These are phyloP conservation scores for Kradibia gibbosae DNA, from an alignment of 1,140 invertebrate species.

Conservation along the genomic window DNA sequence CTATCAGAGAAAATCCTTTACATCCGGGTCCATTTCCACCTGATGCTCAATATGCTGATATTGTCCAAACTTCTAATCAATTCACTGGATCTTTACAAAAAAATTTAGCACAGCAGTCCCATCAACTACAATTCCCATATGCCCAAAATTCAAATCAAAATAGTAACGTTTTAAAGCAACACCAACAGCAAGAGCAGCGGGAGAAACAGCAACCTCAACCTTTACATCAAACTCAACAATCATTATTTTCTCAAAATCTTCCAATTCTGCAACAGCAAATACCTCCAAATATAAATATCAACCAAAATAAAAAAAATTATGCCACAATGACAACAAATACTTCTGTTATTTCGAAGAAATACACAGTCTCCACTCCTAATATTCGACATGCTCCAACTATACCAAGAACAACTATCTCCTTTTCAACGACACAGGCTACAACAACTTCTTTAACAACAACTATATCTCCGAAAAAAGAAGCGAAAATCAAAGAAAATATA, in stretches of 20 bases:
- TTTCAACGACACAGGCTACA: conserved; percentile 54
- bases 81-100: conserved; percentile 60
- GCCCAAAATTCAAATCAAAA: conserved; percentile 64
- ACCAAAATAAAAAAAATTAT: conserved; percentile 64
- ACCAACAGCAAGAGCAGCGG: conserved; percentile 66
- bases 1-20: conserved; percentile 69
- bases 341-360: conserved; percentile 40
- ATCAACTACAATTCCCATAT: conserved; percentile 50
- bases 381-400: conserved; percentile 41
- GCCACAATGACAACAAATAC: conserved; percentile 63
- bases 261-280: conserved; percentile 65
- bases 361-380: conserved; percentile 51
- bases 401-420: conserved; percentile 47
- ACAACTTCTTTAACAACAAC: conserved; percentile 57
- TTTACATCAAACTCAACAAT: conserved; percentile 60
- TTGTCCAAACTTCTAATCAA: conserved; percentile 49
- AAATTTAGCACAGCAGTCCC: conserved; percentile 63
- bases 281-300: conserved; percentile 48
- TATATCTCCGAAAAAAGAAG: conserved; percentile 67
- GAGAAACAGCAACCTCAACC: conserved; percentile 67
- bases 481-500: conserved; percentile 73
- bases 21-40: conserved; percentile 70
- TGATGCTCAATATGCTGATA: conserved; percentile 53
- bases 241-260: conserved; percentile 55
- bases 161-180: conserved; percentile 58